phyloP scores from a whole-genome alignment of 2,888 invertebrate genomes.

The Drosophila atripex region DNA sequence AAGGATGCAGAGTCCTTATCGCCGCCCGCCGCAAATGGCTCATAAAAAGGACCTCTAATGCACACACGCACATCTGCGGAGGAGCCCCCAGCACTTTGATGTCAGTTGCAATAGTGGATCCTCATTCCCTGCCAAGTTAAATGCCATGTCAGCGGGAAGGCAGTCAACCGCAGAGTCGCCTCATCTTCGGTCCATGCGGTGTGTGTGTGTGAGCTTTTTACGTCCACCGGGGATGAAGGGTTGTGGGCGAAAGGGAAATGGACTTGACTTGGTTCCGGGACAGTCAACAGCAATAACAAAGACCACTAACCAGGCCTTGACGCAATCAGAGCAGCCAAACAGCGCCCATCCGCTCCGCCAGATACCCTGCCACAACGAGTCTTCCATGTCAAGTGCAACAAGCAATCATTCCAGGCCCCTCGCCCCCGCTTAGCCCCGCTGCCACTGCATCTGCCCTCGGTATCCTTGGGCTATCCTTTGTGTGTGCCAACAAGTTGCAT shows the following conservation, averaged over 20 bases:
- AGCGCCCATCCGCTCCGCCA: not conserved
- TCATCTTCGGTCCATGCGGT: not conserved
- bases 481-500: conserved; percentile 39
- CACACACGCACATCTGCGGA: conserved; percentile 11
- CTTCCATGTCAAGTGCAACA: conserved; percentile 15
- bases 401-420: conserved; percentile 14
- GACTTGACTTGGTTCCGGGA: conserved; percentile 31
- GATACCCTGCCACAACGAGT: conserved; percentile 1
- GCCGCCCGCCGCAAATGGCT: not conserved
- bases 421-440: too few species aligned
- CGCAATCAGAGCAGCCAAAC: conserved; percentile 29
- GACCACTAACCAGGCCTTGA: conserved; percentile 21
- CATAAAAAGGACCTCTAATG: conserved; percentile 2
- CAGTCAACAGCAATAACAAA: conserved; percentile 4
- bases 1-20: conserved; percentile 4
- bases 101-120: conserved; percentile 30
- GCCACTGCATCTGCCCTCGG: conserved; percentile 2
- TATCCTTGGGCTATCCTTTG: conserved; percentile 13
- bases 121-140: conserved; percentile 20
- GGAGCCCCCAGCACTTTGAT: conserved; percentile 19
- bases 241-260: conserved; percentile 1
- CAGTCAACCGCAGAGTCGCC: conserved; percentile 29
- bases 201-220: not conserved
- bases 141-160: conserved; percentile 37
- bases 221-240: not conserved